Percentiles rank a stretch among this genome's conserved stretches.
phyloP scores from a whole-genome alignment of 2,888 invertebrate species.

The Panorpa germanica region DNA sequence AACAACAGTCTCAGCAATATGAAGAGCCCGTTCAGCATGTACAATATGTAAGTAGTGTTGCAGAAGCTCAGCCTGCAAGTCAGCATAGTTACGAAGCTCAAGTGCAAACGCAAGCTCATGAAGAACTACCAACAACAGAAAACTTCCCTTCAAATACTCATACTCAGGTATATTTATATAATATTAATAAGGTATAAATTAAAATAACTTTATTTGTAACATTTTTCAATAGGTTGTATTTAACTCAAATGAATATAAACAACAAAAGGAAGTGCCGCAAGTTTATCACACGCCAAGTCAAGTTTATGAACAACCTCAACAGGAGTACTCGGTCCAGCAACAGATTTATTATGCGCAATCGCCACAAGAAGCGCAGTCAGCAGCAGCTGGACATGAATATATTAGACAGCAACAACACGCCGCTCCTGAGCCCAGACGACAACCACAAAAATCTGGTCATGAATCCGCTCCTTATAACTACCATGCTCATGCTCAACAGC shows the following conservation, averaged over 20 bases:
- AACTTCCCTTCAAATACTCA: slow-evolving; percentile 23
- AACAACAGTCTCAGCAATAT: slow-evolving; percentile 1
- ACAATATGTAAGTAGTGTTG: not conserved
- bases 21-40: slow-evolving; percentile 1
- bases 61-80: not conserved
- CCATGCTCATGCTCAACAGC: slow-evolving; percentile 17
- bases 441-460: too few relatives aligned
- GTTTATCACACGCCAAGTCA: slow-evolving; percentile 12
- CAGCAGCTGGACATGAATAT: not conserved
- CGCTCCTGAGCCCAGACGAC: too few relatives aligned
- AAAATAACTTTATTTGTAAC: too few relatives aligned
- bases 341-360: slow-evolving; percentile 11
- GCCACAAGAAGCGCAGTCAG: slow-evolving; percentile 8
- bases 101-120: not conserved
- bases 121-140: slow-evolving; percentile 15
- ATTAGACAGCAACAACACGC: slow-evolving; percentile 1
- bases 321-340: slow-evolving; percentile 5
- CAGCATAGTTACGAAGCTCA: not conserved
- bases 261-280: too few relatives aligned
- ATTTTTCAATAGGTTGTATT: too few relatives aligned
- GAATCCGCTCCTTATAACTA: slow-evolving; percentile 21
- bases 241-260: too few relatives aligned
- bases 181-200: too few relatives aligned
- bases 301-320: slow-evolving; percentile 1
- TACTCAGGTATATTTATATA: slow-evolving; percentile 22